Conservation (phyloP, 2,113 vertebrate genomes). For the Zeus faber region DNA sequence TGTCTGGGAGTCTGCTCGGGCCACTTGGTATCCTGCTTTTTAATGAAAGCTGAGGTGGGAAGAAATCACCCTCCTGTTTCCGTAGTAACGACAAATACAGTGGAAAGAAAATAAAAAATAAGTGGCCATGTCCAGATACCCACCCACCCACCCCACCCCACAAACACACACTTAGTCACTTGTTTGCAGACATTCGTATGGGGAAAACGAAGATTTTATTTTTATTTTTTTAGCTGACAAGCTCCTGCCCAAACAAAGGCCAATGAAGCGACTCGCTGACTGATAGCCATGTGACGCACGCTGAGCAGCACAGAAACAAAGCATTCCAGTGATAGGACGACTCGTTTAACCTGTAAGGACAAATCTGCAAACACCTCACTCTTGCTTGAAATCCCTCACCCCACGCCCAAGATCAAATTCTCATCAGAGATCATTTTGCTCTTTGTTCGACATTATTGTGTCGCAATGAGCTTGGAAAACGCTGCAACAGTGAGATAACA, state of each 20-base stretch:
- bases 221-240: neutral
- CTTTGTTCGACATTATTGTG: neutral
- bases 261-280: constrained; percentile 15
- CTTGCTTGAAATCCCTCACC: constrained; percentile 27
- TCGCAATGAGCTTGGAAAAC: no score
- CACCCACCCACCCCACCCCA: no score
- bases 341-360: constrained; percentile 45
- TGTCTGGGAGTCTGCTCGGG: constrained; percentile 33
- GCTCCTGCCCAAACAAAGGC: constrained; percentile 26
- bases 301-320: constrained; percentile 29
- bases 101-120: constrained; percentile 35
- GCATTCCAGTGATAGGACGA: constrained; percentile 45
- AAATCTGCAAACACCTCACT: constrained; percentile 33
- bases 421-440: neutral
- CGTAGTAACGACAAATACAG: constrained; percentile 56
- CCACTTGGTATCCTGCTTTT: constrained; percentile 24
- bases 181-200: no score
- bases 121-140: no score
- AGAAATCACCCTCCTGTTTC: constrained; percentile 56
- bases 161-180: no score
- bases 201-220: constrained; percentile 27
- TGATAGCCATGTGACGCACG: constrained; percentile 6
- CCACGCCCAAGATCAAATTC: constrained; percentile 14
- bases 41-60: constrained; percentile 13
- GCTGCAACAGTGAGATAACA: no score